Conservation (phyloP, 2,113 vertebrate genomes). For the Sciurus niger region DNA sequence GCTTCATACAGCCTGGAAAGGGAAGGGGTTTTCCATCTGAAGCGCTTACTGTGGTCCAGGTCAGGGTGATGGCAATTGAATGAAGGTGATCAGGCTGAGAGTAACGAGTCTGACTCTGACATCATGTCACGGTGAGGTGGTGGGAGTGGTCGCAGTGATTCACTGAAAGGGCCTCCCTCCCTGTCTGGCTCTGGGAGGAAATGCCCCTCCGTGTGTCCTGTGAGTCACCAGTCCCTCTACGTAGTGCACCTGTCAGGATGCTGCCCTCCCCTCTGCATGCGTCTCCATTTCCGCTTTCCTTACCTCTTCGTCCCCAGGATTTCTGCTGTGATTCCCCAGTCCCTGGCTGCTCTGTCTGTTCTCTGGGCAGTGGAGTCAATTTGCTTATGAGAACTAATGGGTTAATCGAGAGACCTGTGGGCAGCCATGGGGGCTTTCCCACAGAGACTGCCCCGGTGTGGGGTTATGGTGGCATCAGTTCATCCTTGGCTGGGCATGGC, state of each 20-base stretch:
- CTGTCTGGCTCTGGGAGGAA: conserved; percentile 61
- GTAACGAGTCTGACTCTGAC: not conserved
- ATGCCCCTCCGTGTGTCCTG: not conserved
- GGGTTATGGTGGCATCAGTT: not conserved
- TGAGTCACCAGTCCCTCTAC: conserved; percentile 42
- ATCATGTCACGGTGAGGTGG: not conserved
- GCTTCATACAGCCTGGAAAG: fast-evolving
- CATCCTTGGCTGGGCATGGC: not conserved
- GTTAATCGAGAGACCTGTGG: not conserved
- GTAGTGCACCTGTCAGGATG: not conserved
- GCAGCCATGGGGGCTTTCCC: not conserved
- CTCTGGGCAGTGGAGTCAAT: not conserved
- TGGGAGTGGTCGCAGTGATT: not conserved
- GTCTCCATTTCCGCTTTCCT: not conserved
- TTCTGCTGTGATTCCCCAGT: not conserved
- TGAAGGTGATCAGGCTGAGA: too few relatives aligned
- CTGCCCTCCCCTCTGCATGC: fast-evolving
- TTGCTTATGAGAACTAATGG: not conserved
- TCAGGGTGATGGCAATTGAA: not conserved
- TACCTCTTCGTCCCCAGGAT: not conserved
- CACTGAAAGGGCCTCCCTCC: not conserved
- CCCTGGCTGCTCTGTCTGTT: not conserved
- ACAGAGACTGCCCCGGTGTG: not conserved
- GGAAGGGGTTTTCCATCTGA: not conserved
- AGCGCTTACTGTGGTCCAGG: not conserved